These are phyloP conservation scores for Cuniculus paca DNA, from an alignment of 2,797 vertebrate genomes.

Conservation along the genomic window DNA sequence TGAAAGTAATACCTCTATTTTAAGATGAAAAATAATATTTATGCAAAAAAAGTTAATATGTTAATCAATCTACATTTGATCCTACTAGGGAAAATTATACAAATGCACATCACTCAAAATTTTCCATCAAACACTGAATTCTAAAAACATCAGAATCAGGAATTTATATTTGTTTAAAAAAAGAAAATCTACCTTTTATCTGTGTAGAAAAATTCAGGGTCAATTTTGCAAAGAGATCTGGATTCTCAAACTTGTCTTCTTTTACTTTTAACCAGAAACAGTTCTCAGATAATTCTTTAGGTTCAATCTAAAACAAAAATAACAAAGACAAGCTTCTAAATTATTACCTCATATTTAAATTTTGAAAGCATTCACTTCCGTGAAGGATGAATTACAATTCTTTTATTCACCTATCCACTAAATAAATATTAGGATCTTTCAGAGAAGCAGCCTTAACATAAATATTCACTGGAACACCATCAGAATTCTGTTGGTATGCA, in stretches of 20 bases:
- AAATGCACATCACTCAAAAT: background rate
- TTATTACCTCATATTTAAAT: slow-evolving; percentile 21
- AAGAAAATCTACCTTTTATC: slow-evolving; percentile 93
- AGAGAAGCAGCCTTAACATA: slow-evolving; percentile 14
- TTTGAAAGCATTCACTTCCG: slow-evolving; percentile 50
- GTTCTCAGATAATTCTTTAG: slow-evolving; percentile 97
- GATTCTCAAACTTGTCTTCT: slow-evolving; percentile 96
- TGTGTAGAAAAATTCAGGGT: slow-evolving; percentile 95
- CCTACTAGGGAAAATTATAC: background rate
- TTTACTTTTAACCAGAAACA: slow-evolving; percentile 99
- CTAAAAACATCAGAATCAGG: background rate
- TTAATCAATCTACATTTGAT: slow-evolving; percentile 3
- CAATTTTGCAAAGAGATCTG: slow-evolving; percentile 96
- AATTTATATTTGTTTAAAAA: background rate
- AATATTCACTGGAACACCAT: slow-evolving; percentile 14
- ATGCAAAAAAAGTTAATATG: background rate
- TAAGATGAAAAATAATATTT: background rate
- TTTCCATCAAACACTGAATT: background rate
- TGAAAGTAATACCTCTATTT: background rate
- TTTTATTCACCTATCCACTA: slow-evolving; percentile 6
- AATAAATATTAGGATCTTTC: background rate
- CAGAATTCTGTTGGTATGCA: background rate
- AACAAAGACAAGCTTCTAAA: slow-evolving; percentile 31
- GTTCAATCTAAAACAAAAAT: slow-evolving; percentile 94
- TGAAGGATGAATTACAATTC: background rate